Evolutionary conservation across 2,113 vertebrate species (phyloP).

Genomic region (Montifringilla adamsi): DNA sequence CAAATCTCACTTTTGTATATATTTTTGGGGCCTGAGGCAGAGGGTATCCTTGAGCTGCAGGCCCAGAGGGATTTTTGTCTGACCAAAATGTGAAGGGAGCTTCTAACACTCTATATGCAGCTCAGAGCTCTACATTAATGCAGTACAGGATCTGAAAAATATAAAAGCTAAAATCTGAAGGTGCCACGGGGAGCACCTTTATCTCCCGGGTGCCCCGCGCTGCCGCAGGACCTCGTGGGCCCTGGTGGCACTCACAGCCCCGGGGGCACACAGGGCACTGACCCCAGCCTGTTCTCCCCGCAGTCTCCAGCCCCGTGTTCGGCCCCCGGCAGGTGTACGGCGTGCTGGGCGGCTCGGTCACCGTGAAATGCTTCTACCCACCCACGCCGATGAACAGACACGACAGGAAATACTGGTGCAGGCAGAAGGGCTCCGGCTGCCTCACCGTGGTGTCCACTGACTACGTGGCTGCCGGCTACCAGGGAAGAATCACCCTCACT

Average conservation of each 20-base stretch:
- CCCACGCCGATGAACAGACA: slow-evolving; percentile 38
- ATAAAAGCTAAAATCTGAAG: not conserved
- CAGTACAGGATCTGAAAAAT: not conserved
- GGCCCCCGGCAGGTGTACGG: slow-evolving; percentile 57
- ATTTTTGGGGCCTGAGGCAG: not conserved
- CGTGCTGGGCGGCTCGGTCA: not conserved
- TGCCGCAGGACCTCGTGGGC: rapidly evolving
- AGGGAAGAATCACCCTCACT: slow-evolving; percentile 5
- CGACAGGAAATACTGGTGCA: slow-evolving; percentile 75
- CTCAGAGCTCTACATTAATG: not conserved
- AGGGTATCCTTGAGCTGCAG: not conserved
- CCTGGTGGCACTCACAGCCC: rapidly evolving
- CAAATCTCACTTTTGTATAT: not conserved
- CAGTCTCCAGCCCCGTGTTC: slow-evolving; percentile 67
- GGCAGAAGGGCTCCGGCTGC: not conserved
- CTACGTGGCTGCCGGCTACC: not conserved
- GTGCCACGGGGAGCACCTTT: too few relatives aligned
- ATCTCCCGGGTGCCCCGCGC: rapidly evolving
- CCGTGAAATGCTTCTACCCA: slow-evolving; percentile 72
- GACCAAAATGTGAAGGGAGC: not conserved
- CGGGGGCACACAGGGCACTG: not conserved
- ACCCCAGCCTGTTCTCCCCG: not conserved
- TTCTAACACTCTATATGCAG: too few relatives aligned
- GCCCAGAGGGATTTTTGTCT: not conserved
- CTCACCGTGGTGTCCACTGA: not conserved